Evolutionary conservation across 2,888 invertebrate species (phyloP).

Genomic region (Onthophagus sagittarius): DNA sequence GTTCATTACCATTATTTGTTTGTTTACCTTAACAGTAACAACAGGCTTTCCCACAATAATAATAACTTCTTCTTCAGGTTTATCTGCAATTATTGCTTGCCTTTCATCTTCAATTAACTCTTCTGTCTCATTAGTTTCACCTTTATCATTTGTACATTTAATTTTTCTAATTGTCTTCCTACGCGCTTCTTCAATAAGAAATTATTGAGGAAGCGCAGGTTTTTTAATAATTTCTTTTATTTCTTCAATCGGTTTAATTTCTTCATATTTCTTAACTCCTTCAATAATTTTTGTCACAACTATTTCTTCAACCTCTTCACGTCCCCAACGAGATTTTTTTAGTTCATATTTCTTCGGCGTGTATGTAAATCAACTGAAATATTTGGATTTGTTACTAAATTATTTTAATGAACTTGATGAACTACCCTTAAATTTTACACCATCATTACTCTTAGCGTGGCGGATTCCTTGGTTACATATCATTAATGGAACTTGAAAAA

Average conservation of each 20-base stretch:
- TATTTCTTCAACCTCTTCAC: constrained; percentile 46
- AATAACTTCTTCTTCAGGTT: constrained; percentile 28
- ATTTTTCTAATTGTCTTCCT: constrained; percentile 42
- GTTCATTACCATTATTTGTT: constrained; percentile 56
- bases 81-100: constrained; percentile 24
- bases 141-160: constrained; percentile 45
- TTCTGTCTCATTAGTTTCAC: constrained; percentile 50
- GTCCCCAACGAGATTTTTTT: constrained; percentile 25
- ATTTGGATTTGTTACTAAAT: too few relatives aligned
- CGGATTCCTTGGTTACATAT: too few relatives aligned
- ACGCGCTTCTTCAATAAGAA: constrained; percentile 43
- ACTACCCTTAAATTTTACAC: too few relatives aligned
- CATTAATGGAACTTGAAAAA: too few relatives aligned
- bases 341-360: too few relatives aligned
- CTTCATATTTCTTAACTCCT: constrained; percentile 34
- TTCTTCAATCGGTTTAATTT: constrained; percentile 39
- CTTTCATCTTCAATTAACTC: constrained; percentile 42
- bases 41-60: constrained; percentile 31
- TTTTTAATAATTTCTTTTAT: constrained; percentile 34
- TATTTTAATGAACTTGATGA: too few relatives aligned
- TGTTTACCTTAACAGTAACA: constrained; percentile 50
- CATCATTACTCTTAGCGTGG: too few relatives aligned
- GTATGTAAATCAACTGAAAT: too few relatives aligned
- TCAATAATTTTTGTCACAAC: constrained; percentile 39
- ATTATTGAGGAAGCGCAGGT: too few relatives aligned